These are phyloP conservation scores for Lycophotia porphyrea DNA, from an alignment of 2,888 invertebrate species.

Conservation along the genomic window DNA sequence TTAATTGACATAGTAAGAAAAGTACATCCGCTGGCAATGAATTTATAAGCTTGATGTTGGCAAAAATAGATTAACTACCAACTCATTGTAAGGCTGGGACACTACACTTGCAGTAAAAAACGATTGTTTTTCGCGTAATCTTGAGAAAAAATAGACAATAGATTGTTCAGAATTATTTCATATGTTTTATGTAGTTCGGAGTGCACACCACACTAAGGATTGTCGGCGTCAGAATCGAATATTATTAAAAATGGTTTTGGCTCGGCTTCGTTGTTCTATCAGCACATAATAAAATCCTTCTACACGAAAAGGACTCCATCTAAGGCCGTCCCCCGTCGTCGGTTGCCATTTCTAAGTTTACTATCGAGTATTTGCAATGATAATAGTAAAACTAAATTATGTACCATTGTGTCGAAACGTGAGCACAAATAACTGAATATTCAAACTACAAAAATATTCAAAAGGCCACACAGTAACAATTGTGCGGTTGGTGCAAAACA, in stretches of 20 bases:
- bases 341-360: constrained; percentile 15
- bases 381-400: constrained; percentile 38
- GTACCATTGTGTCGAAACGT: constrained; percentile 39
- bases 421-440: constrained; percentile 49
- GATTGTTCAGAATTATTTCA: neutral
- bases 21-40: neutral
- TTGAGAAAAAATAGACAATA: neutral
- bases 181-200: neutral
- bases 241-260: neutral
- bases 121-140: neutral
- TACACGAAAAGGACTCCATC: neutral
- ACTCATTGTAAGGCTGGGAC: neutral
- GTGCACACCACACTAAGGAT: neutral
- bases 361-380: constrained; percentile 37
- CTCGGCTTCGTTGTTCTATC: neutral
- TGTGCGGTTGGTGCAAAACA: constrained; percentile 36
- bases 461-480: constrained; percentile 27
- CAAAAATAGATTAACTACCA: constrained; percentile 9
- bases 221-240: neutral
- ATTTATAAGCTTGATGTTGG: neutral
- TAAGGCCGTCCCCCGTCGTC: too few species aligned
- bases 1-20: constrained; percentile 2
- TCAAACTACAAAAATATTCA: constrained; percentile 24
- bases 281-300: neutral
- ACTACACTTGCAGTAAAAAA: neutral